phyloP scores from a whole-genome alignment of 2,888 invertebrate species.

The Aricia artaxerxes region DNA sequence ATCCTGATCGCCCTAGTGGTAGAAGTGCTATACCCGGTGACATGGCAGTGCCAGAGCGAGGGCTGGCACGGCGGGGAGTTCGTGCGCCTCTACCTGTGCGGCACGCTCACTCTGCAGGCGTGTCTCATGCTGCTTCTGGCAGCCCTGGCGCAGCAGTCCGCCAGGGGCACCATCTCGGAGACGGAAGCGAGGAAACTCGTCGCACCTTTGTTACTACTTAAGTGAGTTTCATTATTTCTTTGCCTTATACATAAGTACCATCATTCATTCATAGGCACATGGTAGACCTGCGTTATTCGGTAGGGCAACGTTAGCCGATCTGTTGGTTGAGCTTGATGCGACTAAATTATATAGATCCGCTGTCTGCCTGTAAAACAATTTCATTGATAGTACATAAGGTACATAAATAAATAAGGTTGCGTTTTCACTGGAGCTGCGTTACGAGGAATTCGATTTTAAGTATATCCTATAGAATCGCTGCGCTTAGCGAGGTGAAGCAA shows the following conservation, averaged over 20 bases:
- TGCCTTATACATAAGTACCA: neutral
- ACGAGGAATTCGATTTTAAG: neutral
- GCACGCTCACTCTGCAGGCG: constrained; percentile 83
- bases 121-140: constrained; percentile 83
- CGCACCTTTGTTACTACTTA: constrained; percentile 85
- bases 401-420: neutral
- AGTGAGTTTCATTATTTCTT: constrained; percentile 71
- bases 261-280: too few relatives aligned
- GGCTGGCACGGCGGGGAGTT: constrained; percentile 86
- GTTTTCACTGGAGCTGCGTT: neutral
- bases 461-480: neutral
- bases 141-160: constrained; percentile 85
- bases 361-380: too few relatives aligned
- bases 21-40: constrained; percentile 83
- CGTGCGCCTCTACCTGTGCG: constrained; percentile 86
- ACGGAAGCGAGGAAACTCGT: constrained; percentile 85
- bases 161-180: constrained; percentile 89
- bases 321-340: too few relatives aligned
- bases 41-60: constrained; percentile 85
- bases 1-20: constrained; percentile 83
- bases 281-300: neutral
- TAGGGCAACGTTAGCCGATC: neutral
- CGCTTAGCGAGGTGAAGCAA: neutral
- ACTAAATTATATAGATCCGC: too few relatives aligned
- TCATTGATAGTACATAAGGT: too few relatives aligned